These are phyloP conservation scores for Neopipo cinnamomea DNA, from an alignment of 2,113 vertebrate species.

Conservation along the genomic window DNA sequence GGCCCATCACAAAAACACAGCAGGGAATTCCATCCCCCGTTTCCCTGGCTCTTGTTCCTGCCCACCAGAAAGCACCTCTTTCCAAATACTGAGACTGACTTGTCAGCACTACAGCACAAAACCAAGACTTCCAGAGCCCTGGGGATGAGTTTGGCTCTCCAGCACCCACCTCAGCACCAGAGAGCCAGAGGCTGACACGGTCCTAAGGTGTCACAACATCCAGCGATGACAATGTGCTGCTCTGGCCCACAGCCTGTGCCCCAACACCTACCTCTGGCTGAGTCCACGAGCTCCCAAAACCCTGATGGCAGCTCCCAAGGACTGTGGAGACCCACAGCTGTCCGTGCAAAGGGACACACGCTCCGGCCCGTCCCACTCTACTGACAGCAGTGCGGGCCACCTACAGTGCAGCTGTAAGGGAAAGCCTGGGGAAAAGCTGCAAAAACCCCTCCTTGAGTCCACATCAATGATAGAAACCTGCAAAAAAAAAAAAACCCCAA, in stretches of 20 bases:
- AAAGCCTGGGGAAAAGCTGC: neutral
- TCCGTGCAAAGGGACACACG: accelerated
- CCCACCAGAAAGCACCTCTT: neutral
- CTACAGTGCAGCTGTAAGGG: neutral
- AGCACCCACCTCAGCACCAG: accelerated
- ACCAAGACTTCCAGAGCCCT: neutral
- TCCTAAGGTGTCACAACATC: accelerated
- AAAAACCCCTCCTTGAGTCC: neutral
- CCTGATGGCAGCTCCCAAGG: neutral
- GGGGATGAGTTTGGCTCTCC: accelerated
- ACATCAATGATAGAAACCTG: neutral
- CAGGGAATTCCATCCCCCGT: neutral
- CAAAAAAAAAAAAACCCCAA: neutral
- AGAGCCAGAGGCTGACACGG: accelerated
- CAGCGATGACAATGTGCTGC: accelerated
- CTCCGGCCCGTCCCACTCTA: accelerated
- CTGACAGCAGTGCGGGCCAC: accelerated
- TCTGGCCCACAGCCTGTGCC: accelerated
- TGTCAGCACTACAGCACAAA: accelerated
- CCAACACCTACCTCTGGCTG: neutral
- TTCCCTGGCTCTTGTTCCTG: neutral
- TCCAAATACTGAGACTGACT: accelerated
- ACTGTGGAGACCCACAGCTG: accelerated
- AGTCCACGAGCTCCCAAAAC: accelerated
- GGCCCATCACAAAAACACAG: accelerated